These are phyloP conservation scores for Gambusia holbrooki DNA, from an alignment of 2,113 vertebrate species.

Conservation along the genomic window DNA sequence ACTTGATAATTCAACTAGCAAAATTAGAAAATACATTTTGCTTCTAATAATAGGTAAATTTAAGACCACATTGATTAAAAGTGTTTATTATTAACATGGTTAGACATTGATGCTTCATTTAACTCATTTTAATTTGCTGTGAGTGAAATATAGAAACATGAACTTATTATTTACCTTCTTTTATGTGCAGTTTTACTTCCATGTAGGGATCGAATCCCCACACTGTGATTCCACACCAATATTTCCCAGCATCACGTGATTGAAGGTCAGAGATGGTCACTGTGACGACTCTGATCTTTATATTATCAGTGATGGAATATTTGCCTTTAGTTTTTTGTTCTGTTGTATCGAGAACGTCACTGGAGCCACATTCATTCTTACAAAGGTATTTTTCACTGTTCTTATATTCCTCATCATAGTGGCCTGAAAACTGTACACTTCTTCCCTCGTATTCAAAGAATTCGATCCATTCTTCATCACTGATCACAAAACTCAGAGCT, in stretches of 20 bases:
- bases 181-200: conserved; percentile 27
- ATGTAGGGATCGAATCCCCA: conserved; percentile 50
- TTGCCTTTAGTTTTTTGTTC: too few species aligned
- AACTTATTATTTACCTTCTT: conserved; percentile 12
- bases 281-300: not conserved
- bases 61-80: too few species aligned
- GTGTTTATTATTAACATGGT: too few species aligned
- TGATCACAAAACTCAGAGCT: not conserved
- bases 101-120: too few species aligned
- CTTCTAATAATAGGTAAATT: too few species aligned
- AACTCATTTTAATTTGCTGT: too few species aligned
- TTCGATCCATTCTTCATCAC: not conserved
- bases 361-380: too few species aligned
- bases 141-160: too few species aligned
- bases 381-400: too few species aligned
- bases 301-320: conserved; percentile 5
- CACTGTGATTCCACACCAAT: conserved; percentile 58
- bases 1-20: too few species aligned
- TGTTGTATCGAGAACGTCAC: too few species aligned
- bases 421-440: conserved; percentile 12
- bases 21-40: too few species aligned
- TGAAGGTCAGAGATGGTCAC: conserved; percentile 24
- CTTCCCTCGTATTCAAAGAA: conserved; percentile 25
- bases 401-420: not conserved
- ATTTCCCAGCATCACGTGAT: not conserved